Evolutionary conservation across 1,140 invertebrate species (phyloP), one percentile per base, ranked within the genome.

Genomic region (Hycleus cichorii): DNA sequence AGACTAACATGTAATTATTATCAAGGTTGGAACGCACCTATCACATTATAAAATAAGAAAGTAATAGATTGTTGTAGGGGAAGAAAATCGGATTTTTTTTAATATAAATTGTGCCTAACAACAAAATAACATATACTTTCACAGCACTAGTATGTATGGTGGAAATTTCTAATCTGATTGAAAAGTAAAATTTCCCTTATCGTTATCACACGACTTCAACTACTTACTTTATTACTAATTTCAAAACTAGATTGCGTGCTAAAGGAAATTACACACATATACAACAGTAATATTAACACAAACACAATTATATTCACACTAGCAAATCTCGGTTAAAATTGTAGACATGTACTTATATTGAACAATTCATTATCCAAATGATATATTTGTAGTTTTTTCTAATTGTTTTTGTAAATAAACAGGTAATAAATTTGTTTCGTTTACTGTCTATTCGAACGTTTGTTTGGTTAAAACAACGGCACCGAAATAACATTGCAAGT

Each of bases 1-100:
- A 43, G 43, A 52, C 50, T 6, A 46, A 6, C 51, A 46, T 53
- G 51, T 53, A 53, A 53, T 53, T 53, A 53, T 53, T 45, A 27
- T 46, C 51, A 12, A 45, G 39, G 40, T 24, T 18, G 42, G 18
- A 53, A 42, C 7, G 7, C 32, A 7, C 32, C 32, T 32, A 32
- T 7, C 7, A 32, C 7, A 5, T 7, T 32, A 53, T 46, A 53
- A 53, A 53, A 9, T 38, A 45, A 53, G 51, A 26, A 45, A 53
- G 45, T 44, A 45, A 46, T 27, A 4, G 18, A 42, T 4, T 18
- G 39, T 44, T 12, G 40, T 26, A 40, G 12, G n/a, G 27, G 26
- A 42, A 53, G 32, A 32, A 32, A 32, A 7, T 32, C 7, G 32
- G 32, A 32, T 1, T 18, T 18, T 18, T 18, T 18, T 18, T 1